Conservation (phyloP, 2,888 invertebrate genomes). For the Callyntrura guangdongensis region DNA sequence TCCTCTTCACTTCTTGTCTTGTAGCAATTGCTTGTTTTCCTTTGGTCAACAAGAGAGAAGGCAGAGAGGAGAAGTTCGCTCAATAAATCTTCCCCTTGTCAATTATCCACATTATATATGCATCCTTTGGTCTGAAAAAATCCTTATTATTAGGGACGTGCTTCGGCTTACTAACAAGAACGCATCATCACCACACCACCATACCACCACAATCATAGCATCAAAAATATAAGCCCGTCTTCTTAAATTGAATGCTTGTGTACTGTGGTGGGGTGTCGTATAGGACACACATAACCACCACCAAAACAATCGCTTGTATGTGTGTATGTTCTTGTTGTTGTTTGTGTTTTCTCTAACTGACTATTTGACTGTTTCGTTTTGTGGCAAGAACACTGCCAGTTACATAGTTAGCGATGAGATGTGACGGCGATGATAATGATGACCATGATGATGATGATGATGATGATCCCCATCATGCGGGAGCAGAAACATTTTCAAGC, state of each 20-base stretch:
- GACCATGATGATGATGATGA: slow-evolving; percentile 21
- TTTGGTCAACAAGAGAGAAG: slow-evolving; percentile 64
- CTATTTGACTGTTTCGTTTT: slow-evolving; percentile 47
- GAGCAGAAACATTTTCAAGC: slow-evolving; percentile 48
- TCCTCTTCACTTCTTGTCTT: not conserved
- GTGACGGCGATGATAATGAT: slow-evolving; percentile 52
- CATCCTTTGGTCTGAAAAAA: slow-evolving; percentile 77
- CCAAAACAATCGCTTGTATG: slow-evolving; percentile 25
- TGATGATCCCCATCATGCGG: slow-evolving; percentile 33
- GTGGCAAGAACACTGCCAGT: slow-evolving; percentile 42
- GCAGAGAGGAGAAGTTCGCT: slow-evolving; percentile 54
- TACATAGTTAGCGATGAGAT: slow-evolving; percentile 20
- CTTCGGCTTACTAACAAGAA: slow-evolving; percentile 73
- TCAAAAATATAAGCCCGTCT: slow-evolving; percentile 17
- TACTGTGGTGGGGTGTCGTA: not conserved
- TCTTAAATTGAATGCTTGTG: not conserved
- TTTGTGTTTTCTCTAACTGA: slow-evolving; percentile 47
- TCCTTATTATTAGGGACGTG: slow-evolving; percentile 80
- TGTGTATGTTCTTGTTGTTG: too few relatives aligned
- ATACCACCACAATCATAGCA: not conserved
- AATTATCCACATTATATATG: slow-evolving; percentile 80
- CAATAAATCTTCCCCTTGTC: slow-evolving; percentile 79
- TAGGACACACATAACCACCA: too few relatives aligned
- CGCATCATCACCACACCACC: slow-evolving; percentile 11
- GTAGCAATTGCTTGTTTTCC: slow-evolving; percentile 27